phyloP scores from a whole-genome alignment of 2,888 invertebrate genomes.

The Pinctada fucata region DNA sequence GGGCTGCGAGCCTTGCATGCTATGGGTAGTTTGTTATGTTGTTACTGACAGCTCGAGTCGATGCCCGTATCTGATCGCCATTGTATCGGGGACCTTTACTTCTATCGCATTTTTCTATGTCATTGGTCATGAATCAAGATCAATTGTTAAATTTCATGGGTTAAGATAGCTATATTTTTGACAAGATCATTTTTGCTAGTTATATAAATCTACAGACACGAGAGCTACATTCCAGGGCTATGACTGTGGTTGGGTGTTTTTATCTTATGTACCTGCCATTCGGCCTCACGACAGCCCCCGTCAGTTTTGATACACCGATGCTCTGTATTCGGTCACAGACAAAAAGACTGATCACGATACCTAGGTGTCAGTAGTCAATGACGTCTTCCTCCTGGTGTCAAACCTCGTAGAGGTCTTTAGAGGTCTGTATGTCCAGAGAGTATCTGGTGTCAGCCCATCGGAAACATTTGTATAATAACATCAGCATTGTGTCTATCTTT shows the following conservation, averaged over 20 bases:
- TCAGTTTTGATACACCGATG: not conserved
- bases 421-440: no score
- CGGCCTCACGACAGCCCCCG: constrained; percentile 1
- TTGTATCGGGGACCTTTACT: not conserved
- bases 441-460: no score
- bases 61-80: not conserved
- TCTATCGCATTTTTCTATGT: constrained; percentile 1
- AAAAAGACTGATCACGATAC: no score
- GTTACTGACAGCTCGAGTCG: not conserved
- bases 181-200: not conserved
- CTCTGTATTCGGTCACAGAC: no score
- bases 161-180: not conserved
- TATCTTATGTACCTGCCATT: not conserved
- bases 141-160: not conserved
- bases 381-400: no score
- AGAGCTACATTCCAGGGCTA: not conserved
- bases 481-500: no score
- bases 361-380: no score
- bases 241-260: not conserved
- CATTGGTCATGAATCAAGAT: not conserved
- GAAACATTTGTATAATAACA: no score
- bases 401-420: no score
- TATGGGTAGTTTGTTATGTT: not conserved
- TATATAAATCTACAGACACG: not conserved
- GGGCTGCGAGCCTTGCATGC: not conserved